These are phyloP conservation scores for Forbesichthys papilliferus DNA, from an alignment of 2,113 vertebrate genomes.

Conservation along the genomic window DNA sequence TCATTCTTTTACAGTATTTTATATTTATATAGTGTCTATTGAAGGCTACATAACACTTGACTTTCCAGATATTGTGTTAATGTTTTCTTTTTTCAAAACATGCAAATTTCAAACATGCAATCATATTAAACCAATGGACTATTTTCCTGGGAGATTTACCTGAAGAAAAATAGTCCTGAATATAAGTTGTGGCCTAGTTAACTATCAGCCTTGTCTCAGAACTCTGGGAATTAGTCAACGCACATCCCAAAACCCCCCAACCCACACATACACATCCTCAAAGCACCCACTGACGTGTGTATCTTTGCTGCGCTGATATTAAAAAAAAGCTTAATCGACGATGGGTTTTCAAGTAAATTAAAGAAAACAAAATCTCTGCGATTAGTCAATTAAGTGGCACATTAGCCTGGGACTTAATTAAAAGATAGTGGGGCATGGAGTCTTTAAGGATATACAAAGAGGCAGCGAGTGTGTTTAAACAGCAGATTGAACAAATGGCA, in stretches of 20 bases:
- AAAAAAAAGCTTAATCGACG: constrained; percentile 72
- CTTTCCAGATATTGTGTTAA: too few relatives aligned
- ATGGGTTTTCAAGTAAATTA: constrained; percentile 81
- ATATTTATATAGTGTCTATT: too few relatives aligned
- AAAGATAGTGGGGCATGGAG: constrained; percentile 75
- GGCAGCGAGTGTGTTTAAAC: constrained; percentile 77
- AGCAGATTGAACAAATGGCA: constrained; percentile 80
- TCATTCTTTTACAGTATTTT: too few relatives aligned
- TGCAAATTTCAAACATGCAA: not conserved
- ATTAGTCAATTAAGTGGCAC: constrained; percentile 83
- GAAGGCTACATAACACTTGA: too few relatives aligned
- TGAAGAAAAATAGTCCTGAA: constrained; percentile 31
- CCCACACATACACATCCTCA: constrained; percentile 57
- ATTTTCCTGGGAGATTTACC: not conserved
- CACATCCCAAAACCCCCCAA: constrained; percentile 24
- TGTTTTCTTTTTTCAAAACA: too few relatives aligned
- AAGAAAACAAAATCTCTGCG: constrained; percentile 82
- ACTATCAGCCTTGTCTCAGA: constrained; percentile 49
- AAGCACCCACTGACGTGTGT: constrained; percentile 43
- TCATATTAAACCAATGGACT: not conserved
- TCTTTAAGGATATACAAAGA: constrained; percentile 75
- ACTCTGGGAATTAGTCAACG: constrained; percentile 53
- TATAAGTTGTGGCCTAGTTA: constrained; percentile 39
- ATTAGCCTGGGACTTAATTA: constrained; percentile 83
- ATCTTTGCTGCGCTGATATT: constrained; percentile 60